Conservation (phyloP, 2,888 invertebrate species). For the Muscina levida region DNA sequence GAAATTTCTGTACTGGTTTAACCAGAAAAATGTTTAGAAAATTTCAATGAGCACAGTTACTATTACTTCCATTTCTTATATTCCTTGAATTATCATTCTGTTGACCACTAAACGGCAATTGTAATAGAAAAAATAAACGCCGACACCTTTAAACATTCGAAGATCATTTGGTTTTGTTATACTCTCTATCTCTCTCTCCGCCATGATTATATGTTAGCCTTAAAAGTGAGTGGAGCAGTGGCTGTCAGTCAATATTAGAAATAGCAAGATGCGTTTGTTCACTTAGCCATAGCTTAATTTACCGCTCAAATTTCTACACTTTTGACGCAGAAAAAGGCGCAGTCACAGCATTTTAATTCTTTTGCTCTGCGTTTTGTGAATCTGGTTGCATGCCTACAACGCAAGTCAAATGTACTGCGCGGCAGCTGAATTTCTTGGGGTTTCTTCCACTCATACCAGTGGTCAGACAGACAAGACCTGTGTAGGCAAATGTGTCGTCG, state of each 20-base stretch:
- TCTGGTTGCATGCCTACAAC: constrained; percentile 37
- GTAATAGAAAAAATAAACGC: constrained; percentile 41
- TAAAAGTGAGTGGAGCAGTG: constrained; percentile 22
- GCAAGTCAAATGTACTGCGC: constrained; percentile 9
- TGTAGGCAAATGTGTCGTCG: constrained; percentile 70
- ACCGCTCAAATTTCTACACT: constrained; percentile 28
- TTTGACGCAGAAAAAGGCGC: constrained; percentile 41
- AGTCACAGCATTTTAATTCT: constrained; percentile 50
- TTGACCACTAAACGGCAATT: neutral
- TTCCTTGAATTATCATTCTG: too few relatives aligned
- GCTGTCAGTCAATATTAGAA: constrained; percentile 54
- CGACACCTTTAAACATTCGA: constrained; percentile 40
- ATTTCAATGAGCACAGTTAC: too few relatives aligned
- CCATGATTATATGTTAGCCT: constrained; percentile 50
- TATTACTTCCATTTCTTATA: too few relatives aligned
- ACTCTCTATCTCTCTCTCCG: neutral
- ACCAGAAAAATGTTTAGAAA: too few relatives aligned
- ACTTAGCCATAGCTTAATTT: constrained; percentile 45
- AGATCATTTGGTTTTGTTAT: constrained; percentile 11
- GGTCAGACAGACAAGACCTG: constrained; percentile 38
- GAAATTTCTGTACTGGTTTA: too few relatives aligned
- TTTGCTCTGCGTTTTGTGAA: constrained; percentile 40
- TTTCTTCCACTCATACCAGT: constrained; percentile 42
- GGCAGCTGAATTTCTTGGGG: constrained; percentile 60
- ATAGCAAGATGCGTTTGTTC: constrained; percentile 44